Percentiles rank a stretch among this genome's conserved stretches.
Evolutionary conservation across 2,888 invertebrate genomes (phyloP).

Genomic region (Tortricodes alternella): DNA sequence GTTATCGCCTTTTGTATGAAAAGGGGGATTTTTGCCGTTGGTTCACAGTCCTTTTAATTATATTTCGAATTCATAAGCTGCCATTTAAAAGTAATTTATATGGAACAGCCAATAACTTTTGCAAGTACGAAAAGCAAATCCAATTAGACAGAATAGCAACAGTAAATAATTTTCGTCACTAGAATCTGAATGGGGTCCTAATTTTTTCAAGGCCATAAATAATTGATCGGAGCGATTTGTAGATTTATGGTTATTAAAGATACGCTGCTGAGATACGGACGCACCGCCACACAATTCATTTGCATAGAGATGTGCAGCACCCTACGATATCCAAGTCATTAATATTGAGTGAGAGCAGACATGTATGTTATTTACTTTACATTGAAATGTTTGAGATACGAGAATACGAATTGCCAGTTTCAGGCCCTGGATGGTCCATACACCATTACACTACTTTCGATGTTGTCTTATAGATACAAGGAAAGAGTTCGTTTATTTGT

Average conservation of each 20-base stretch:
- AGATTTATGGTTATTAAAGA: constrained; percentile 81
- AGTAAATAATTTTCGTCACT: constrained; percentile 24
- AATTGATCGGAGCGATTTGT: constrained; percentile 64
- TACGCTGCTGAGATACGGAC: constrained; percentile 59
- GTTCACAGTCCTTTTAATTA: too few relatives aligned
- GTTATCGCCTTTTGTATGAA: too few relatives aligned
- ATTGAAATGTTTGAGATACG: neutral
- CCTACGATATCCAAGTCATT: constrained; percentile 24
- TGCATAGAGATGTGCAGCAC: constrained; percentile 71
- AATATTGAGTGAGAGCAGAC: constrained; percentile 7
- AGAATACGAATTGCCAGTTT: too few relatives aligned
- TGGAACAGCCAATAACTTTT: neutral
- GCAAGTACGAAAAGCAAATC: neutral
- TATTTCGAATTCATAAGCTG: too few relatives aligned
- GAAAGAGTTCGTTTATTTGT: too few relatives aligned
- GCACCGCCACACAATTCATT: constrained; percentile 69
- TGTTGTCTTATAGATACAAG: too few relatives aligned
- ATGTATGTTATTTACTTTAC: neutral
- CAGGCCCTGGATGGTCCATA: too few relatives aligned
- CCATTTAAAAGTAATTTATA: neutral
- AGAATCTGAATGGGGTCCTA: constrained; percentile 31
- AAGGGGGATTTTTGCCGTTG: too few relatives aligned
- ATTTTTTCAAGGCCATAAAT: constrained; percentile 64
- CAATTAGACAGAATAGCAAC: constrained; percentile 9
- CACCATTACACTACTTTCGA: too few relatives aligned